Evolutionary conservation across 2,888 invertebrate species (phyloP).

Genomic region (Zaprionus lineosus): DNA sequence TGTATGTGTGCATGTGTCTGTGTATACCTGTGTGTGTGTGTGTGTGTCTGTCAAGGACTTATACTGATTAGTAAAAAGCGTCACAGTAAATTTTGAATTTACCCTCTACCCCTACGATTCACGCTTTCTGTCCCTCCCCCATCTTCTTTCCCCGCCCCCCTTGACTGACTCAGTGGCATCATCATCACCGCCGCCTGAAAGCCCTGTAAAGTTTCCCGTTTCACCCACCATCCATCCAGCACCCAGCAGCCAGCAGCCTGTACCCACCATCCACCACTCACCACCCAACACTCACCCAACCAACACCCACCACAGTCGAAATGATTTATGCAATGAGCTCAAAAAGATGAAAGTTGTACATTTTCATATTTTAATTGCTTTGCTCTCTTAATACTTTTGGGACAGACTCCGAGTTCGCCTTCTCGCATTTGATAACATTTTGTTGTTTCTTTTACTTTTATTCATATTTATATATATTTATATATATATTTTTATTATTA

Average conservation of each 20-base stretch:
- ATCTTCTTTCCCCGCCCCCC: too few species aligned
- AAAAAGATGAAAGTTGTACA: slow-evolving; percentile 78
- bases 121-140: too few species aligned
- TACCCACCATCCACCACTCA: too few species aligned
- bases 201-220: too few species aligned
- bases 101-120: too few species aligned
- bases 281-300: too few species aligned
- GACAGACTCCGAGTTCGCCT: slow-evolving; percentile 45
- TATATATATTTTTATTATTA: slow-evolving; percentile 23
- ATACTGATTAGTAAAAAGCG: slow-evolving; percentile 76
- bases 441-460: slow-evolving; percentile 38
- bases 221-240: too few species aligned
- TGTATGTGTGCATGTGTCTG: not conserved
- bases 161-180: too few species aligned
- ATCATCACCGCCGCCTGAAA: too few species aligned
- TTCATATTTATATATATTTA: too few species aligned
- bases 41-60: slow-evolving; percentile 65
- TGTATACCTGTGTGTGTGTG: slow-evolving; percentile 14
- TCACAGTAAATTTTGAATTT: slow-evolving; percentile 71
- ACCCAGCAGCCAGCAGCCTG: too few species aligned
- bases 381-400: slow-evolving; percentile 77
- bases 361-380: slow-evolving; percentile 81
- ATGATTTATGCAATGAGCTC: slow-evolving; percentile 78
- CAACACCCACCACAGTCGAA: slow-evolving; percentile 71
- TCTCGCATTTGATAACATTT: slow-evolving; percentile 43